These are phyloP conservation scores for Julus scanicus DNA, from an alignment of 2,888 invertebrate species.

Conservation along the genomic window DNA sequence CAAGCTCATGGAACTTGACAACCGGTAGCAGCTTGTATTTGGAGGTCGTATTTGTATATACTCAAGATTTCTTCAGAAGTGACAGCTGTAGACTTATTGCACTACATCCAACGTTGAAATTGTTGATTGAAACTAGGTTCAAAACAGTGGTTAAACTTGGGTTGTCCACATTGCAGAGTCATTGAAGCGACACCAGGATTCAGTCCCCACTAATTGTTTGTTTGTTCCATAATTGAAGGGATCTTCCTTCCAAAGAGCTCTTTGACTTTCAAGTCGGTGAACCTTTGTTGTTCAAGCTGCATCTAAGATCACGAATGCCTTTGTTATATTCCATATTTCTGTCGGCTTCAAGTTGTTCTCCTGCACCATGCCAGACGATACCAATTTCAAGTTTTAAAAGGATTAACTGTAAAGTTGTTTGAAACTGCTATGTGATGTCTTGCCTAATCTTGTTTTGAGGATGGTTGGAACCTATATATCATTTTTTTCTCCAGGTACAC, in stretches of 20 bases:
- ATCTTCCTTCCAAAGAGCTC: not conserved
- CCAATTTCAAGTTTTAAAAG: too few relatives aligned
- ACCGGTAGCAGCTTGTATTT: not conserved
- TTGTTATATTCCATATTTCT: too few relatives aligned
- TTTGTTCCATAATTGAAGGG: not conserved
- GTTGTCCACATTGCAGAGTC: conserved; percentile 5
- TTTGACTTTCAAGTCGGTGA: not conserved
- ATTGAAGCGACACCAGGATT: not conserved
- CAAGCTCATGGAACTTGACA: too few relatives aligned
- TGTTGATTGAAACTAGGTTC: not conserved
- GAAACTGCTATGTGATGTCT: too few relatives aligned
- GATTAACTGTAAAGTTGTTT: too few relatives aligned
- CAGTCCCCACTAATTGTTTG: not conserved
- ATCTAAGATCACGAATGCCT: too few relatives aligned
- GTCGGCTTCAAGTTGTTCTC: too few relatives aligned
- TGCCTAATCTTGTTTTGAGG: not conserved
- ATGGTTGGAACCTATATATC: not conserved
- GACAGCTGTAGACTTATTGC: not conserved
- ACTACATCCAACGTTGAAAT: not conserved
- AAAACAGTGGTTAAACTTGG: not conserved
- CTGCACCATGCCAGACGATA: too few relatives aligned
- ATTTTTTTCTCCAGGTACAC: not conserved
- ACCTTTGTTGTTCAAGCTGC: not conserved
- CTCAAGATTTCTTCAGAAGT: not conserved
- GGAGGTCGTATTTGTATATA: not conserved